Evolutionary conservation across 1,140 invertebrate genomes (phyloP).

Genomic region (Neoseiulus cucumeris): DNA sequence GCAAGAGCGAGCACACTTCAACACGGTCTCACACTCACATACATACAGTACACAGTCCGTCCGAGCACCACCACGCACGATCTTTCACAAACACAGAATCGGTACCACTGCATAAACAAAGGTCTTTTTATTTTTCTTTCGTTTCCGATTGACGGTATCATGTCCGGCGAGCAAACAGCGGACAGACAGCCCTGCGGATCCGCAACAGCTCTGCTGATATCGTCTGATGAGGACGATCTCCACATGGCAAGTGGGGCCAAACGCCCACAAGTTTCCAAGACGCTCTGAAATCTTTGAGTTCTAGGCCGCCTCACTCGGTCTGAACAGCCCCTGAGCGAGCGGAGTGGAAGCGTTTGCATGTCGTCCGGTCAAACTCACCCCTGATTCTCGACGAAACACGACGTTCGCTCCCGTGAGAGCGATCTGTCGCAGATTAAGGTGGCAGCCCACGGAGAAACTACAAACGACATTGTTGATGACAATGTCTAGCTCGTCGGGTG

Average conservation of each 20-base stretch:
- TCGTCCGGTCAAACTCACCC: constrained; percentile 34
- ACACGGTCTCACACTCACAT: neutral
- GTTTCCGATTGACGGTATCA: no score
- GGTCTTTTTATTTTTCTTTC: no score
- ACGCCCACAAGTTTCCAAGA: no score
- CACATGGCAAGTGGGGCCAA: no score
- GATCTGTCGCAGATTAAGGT: constrained; percentile 84
- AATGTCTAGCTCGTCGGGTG: constrained; percentile 44
- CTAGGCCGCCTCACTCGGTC: no score
- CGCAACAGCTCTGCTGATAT: no score
- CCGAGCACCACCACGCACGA: neutral
- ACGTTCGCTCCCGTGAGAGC: constrained; percentile 81
- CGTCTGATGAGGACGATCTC: no score
- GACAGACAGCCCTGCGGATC: no score
- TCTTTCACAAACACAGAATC: neutral
- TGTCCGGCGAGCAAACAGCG: no score
- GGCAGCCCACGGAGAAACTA: constrained; percentile 88
- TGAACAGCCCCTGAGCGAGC: neutral
- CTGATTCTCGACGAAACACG: constrained; percentile 81
- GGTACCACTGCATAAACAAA: no score
- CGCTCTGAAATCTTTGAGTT: no score
- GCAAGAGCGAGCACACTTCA: constrained; percentile 11
- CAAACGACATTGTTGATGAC: constrained; percentile 97
- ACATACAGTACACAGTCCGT: no score
- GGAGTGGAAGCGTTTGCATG: neutral